Conservation (phyloP, 2,888 invertebrate genomes). For the Oeneis ivallda region DNA sequence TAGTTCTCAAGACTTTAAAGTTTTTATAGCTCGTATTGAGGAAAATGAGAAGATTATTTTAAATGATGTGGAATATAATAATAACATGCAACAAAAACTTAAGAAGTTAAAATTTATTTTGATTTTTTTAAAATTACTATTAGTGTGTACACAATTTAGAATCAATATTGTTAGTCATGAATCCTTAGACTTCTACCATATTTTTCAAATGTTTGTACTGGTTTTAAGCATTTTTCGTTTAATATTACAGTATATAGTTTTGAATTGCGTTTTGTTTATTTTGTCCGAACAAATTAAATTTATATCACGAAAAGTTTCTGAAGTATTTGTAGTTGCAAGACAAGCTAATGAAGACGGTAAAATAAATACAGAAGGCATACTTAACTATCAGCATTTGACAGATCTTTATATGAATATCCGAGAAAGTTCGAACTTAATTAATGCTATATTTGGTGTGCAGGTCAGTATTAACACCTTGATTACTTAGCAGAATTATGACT, state of each 20-base stretch:
- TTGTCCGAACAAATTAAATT: neutral
- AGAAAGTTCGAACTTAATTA: neutral
- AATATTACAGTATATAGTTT: neutral
- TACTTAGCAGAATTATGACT: neutral
- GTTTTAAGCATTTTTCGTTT: neutral
- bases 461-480: neutral
- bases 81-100: neutral
- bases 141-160: neutral
- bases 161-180: neutral
- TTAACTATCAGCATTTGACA: neutral
- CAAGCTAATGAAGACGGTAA: neutral
- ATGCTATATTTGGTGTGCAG: neutral
- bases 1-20: neutral
- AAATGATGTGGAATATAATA: neutral
- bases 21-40: neutral
- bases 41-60: neutral
- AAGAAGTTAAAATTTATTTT: neutral
- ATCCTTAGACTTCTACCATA: neutral
- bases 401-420: neutral
- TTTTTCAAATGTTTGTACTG: neutral
- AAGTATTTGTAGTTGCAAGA: neutral
- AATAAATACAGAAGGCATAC: neutral
- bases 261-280: neutral
- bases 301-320: neutral
- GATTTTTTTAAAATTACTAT: neutral